Conservation (phyloP, 2,888 invertebrate genomes). For the Erpobdella octoculata region DNA sequence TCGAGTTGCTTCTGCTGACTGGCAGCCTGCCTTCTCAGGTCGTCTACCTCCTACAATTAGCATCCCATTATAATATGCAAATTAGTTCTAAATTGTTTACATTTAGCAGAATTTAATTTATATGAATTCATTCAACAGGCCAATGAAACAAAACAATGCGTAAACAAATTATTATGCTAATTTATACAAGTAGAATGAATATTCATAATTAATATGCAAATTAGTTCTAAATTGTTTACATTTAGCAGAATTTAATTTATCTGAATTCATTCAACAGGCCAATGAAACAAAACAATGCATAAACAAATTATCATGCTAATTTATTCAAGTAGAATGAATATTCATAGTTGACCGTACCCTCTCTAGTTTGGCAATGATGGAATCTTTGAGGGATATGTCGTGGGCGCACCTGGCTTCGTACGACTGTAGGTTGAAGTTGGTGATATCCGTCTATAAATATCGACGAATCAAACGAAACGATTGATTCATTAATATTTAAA, state of each 20-base stretch:
- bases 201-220: neutral
- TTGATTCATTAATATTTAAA: neutral
- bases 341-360: conserved; percentile 56
- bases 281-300: neutral
- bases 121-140: too few species aligned
- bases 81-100: neutral
- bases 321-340: too few species aligned
- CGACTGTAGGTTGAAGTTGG: conserved; percentile 56
- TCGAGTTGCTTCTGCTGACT: conserved; percentile 74
- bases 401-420: conserved; percentile 75
- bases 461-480: neutral
- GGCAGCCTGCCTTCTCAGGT: conserved; percentile 83
- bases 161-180: too few species aligned
- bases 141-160: neutral
- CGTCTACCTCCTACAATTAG: conserved; percentile 74
- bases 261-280: too few species aligned
- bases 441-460: conserved; percentile 54
- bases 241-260: too few species aligned
- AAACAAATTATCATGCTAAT: too few species aligned
- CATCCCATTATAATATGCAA: neutral
- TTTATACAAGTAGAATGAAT: too few species aligned
- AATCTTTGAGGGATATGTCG: conserved; percentile 85
- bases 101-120: too few species aligned
- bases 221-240: neutral
- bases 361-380: conserved; percentile 88